These are phyloP conservation scores for Calliphora vicina DNA, from an alignment of 1,140 invertebrate genomes.

Conservation along the genomic window DNA sequence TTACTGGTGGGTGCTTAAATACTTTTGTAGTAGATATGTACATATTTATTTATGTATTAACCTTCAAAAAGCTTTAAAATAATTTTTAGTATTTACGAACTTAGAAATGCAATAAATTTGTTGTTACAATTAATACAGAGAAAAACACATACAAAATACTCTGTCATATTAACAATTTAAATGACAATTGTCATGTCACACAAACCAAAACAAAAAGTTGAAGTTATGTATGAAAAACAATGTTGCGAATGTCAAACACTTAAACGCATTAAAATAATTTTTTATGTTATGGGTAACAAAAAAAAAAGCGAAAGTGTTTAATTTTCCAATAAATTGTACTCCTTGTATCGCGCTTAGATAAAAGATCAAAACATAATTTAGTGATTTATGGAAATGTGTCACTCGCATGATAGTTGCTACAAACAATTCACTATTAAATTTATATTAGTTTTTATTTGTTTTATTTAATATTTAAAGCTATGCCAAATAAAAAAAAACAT, in stretches of 20 bases:
- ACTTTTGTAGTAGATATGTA: not conserved
- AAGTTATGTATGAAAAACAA: not conserved
- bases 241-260: not conserved
- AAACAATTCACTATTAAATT: not conserved
- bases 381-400: not conserved
- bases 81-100: not conserved
- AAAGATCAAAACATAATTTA: not conserved
- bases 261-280: not conserved
- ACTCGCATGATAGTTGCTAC: not conserved
- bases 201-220: not conserved
- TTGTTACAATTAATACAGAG: not conserved
- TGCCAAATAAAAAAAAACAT: not conserved
- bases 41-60: not conserved
- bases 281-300: not conserved
- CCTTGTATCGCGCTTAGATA: not conserved
- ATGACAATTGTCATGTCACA: not conserved
- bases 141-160: not conserved
- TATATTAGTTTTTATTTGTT: no score
- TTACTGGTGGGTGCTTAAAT: not conserved
- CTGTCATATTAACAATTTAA: not conserved
- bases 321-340: not conserved
- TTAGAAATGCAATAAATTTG: not conserved
- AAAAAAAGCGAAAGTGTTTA: not conserved
- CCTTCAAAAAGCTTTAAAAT: not conserved
- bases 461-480: not conserved